Conservation (phyloP, 2,797 vertebrate genomes). For the Periparus ater region DNA sequence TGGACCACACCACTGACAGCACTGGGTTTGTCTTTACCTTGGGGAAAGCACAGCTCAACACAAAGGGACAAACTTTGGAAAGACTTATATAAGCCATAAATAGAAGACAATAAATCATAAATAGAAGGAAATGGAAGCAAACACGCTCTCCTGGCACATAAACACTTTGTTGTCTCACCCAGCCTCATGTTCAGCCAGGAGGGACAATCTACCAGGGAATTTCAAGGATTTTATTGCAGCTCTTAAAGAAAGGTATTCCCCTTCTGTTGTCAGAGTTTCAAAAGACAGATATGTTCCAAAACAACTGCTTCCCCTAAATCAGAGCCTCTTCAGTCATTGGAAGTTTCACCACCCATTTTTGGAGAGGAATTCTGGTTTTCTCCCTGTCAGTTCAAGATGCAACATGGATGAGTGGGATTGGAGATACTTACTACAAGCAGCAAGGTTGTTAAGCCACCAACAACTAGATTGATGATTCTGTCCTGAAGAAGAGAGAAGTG, state of each 20-base stretch:
- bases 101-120: neutral
- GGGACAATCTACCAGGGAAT: neutral
- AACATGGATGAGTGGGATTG: fast-evolving
- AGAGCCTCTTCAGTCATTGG: neutral
- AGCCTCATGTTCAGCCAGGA: neutral
- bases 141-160: neutral
- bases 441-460: slow-evolving; percentile 88
- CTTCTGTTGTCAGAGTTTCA: neutral
- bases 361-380: neutral
- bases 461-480: slow-evolving; percentile 91
- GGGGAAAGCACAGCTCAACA: neutral
- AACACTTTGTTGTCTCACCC: neutral
- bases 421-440: slow-evolving; percentile 89
- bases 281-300: neutral
- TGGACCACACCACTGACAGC: fast-evolving
- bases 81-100: neutral
- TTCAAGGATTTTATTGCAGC: neutral
- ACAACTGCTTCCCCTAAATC: neutral
- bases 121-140: neutral
- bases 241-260: neutral
- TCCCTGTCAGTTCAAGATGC: neutral
- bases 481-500: slow-evolving; percentile 80
- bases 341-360: fast-evolving
- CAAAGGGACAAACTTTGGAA: neutral
- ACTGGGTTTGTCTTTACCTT: neutral